Conservation (phyloP, 2,888 invertebrate genomes). For the Sabellastarte sp. region DNA sequence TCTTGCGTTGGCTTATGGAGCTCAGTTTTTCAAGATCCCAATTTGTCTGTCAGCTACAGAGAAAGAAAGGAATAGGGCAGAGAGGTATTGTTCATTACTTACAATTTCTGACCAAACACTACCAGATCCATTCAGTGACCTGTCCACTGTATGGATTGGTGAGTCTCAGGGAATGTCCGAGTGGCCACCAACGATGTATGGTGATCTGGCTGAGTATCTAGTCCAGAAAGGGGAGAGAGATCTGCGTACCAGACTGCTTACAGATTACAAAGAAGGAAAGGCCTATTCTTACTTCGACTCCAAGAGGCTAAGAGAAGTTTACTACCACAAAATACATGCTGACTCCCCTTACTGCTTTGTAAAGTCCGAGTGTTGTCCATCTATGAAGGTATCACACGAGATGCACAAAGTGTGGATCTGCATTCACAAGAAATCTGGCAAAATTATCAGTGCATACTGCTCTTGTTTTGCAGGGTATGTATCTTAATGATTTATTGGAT, state of each 20-base stretch:
- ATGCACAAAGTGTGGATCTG: slow-evolving; percentile 3
- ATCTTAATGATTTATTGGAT: no score
- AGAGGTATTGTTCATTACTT: not conserved
- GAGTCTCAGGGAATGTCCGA: not conserved
- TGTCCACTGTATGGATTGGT: not conserved
- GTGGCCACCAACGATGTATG: no score
- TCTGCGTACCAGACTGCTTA: not conserved
- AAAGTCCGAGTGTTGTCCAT: slow-evolving; percentile 2
- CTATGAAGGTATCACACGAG: not conserved
- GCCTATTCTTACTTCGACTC: slow-evolving; percentile 4
- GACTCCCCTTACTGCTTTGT: slow-evolving; percentile 1
- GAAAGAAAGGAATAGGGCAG: not conserved
- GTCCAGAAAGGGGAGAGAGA: no score
- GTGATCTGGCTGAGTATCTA: no score
- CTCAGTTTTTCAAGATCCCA: not conserved
- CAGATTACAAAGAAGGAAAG: slow-evolving; percentile 8
- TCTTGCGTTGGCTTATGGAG: not conserved
- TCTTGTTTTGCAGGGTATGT: not conserved
- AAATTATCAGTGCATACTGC: not conserved
- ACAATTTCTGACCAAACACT: not conserved
- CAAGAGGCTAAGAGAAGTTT: not conserved
- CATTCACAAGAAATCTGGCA: not conserved
- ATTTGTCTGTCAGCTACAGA: not conserved
- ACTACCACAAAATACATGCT: not conserved
- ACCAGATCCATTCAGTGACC: not conserved